phyloP scores from a whole-genome alignment of 2,888 invertebrate genomes.

The Caenorhabditis becei region DNA sequence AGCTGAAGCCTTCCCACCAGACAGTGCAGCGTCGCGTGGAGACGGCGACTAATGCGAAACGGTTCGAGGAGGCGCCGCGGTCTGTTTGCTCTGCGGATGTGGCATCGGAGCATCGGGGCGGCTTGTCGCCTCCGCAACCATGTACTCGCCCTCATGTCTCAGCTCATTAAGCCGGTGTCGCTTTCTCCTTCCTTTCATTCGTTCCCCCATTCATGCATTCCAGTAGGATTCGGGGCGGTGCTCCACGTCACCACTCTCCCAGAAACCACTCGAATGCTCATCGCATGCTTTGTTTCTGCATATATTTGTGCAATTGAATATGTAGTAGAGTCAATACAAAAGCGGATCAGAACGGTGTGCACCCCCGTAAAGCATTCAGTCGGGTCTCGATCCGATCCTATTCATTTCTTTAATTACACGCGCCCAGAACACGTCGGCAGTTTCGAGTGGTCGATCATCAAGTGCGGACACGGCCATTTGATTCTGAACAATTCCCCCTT shows the following conservation, averaged over 20 bases:
- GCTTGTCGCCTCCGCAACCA: constrained; percentile 30
- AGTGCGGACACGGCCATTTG: constrained; percentile 30
- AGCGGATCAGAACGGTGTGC: not conserved
- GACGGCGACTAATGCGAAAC: constrained; percentile 34
- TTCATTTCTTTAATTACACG: constrained; percentile 6
- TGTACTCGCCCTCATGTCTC: constrained; percentile 24
- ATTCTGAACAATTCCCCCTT: constrained; percentile 12
- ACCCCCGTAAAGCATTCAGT: not conserved
- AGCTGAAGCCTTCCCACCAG: constrained; percentile 1
- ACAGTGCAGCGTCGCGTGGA: not conserved
- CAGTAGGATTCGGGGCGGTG: not conserved
- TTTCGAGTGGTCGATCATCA: constrained; percentile 35
- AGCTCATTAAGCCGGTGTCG: constrained; percentile 32
- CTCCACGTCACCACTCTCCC: constrained; percentile 38
- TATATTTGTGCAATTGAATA: constrained; percentile 51
- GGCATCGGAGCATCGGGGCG: constrained; percentile 21
- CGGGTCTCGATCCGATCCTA: not conserved
- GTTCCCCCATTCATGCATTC: constrained; percentile 4
- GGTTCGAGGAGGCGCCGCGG: constrained; percentile 25
- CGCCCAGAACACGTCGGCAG: not conserved
- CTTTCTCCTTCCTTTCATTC: constrained; percentile 1
- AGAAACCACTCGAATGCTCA: constrained; percentile 43
- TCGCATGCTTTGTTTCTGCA: constrained; percentile 20
- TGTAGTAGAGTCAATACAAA: constrained; percentile 44
- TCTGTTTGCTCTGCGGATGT: constrained; percentile 49